phyloP scores from a whole-genome alignment of 2,113 vertebrate species.

The Vidua chalybeata region DNA sequence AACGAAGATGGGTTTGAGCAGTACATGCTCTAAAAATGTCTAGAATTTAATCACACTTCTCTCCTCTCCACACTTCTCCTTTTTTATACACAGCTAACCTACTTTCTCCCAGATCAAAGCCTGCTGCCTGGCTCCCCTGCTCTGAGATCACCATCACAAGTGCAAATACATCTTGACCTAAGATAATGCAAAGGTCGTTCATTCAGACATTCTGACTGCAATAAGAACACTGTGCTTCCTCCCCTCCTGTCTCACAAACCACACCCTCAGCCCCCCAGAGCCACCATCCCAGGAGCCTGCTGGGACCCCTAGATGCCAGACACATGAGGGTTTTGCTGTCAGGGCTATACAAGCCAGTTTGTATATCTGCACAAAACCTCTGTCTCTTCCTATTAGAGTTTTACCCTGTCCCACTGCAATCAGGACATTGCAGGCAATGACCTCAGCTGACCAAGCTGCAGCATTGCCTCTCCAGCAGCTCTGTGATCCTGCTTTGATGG shows the following conservation, averaged over 20 bases:
- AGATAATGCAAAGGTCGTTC: neutral
- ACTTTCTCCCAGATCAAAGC: constrained; percentile 12
- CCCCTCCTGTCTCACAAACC: neutral
- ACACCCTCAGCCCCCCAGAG: neutral
- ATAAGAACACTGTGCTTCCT: neutral
- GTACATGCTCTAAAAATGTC: neutral
- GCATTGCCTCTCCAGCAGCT: neutral
- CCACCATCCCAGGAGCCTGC: neutral
- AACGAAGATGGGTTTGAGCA: neutral
- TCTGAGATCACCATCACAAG: neutral
- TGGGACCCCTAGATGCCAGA: neutral
- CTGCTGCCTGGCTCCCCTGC: neutral
- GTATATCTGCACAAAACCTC: neutral
- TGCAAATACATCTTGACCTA: neutral
- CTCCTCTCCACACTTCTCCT: neutral
- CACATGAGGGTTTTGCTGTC: neutral
- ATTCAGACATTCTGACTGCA: neutral
- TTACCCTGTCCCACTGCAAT: neutral
- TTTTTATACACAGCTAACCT: neutral
- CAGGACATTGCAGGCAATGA: neutral
- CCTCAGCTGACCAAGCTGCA: neutral
- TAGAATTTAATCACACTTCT: neutral
- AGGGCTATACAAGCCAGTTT: fast-evolving
- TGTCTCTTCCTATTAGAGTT: neutral
- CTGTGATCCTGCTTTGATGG: neutral